Evolutionary conservation across 2,797 vertebrate species (phyloP).

Genomic region (Pachyuromys duprasi): DNA sequence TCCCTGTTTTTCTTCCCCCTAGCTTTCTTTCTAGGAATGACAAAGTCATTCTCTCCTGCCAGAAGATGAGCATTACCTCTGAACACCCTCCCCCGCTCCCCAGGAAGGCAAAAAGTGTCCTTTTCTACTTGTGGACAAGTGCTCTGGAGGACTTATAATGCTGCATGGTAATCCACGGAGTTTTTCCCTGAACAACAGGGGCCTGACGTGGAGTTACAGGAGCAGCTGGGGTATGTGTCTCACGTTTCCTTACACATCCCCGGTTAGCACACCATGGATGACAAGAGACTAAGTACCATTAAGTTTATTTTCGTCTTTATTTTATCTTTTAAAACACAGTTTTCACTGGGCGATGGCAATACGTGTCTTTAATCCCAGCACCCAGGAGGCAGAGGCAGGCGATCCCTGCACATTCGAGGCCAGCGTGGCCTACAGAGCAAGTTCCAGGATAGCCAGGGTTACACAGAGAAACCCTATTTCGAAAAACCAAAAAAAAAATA

Average conservation of each 20-base stretch:
- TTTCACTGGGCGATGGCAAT: not conserved
- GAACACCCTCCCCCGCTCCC: not conserved
- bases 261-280: conserved; percentile 56
- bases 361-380: not conserved
- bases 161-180: not conserved
- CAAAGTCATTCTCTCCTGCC: not conserved
- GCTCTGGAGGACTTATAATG: conserved; percentile 16
- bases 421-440: not conserved
- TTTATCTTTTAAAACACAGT: conserved; percentile 29
- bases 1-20: not conserved
- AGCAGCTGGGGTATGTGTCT: not conserved
- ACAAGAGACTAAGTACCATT: not conserved
- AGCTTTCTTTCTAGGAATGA: not conserved
- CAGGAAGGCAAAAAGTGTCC: not conserved
- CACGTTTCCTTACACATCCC: conserved; percentile 69
- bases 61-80: not conserved
- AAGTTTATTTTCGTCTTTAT: conserved; percentile 51
- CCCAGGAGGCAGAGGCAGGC: not conserved
- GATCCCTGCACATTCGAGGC: not conserved
- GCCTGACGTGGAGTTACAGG: conserved; percentile 46
- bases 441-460: not conserved
- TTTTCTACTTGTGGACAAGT: not conserved
- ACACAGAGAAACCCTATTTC: not conserved
- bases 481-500: not conserved
- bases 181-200: not conserved